Conservation (phyloP, 2,113 vertebrate genomes). For the Pardalotus punctatus region DNA sequence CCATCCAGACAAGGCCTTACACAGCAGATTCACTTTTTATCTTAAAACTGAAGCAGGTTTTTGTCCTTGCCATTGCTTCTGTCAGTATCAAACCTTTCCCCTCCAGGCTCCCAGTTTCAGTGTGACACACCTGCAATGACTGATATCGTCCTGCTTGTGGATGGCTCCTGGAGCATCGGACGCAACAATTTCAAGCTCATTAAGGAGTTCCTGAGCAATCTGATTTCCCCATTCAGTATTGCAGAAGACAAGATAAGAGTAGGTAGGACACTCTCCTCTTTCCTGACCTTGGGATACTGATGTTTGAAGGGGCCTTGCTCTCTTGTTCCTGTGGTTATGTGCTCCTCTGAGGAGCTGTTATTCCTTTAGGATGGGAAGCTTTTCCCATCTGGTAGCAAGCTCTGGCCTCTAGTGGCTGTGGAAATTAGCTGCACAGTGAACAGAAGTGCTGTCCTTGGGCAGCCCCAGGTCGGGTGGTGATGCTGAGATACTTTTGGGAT, state of each 20-base stretch:
- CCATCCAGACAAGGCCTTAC: neutral
- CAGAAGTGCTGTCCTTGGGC: fast-evolving
- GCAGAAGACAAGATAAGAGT: constrained; percentile 82
- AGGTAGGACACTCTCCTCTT: constrained; percentile 70
- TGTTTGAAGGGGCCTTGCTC: neutral
- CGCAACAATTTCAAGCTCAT: constrained; percentile 89
- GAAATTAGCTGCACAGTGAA: neutral
- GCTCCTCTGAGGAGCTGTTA: neutral
- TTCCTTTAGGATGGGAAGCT: neutral
- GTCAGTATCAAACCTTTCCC: neutral
- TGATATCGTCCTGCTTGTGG: constrained; percentile 87
- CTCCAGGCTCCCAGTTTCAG: constrained; percentile 69
- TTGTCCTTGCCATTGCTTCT: neutral
- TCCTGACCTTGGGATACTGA: neutral
- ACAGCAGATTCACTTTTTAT: neutral
- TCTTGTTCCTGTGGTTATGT: neutral
- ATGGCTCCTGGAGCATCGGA: constrained; percentile 95
- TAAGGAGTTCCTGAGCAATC: constrained; percentile 84
- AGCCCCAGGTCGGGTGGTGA: fast-evolving
- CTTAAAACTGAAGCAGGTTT: neutral
- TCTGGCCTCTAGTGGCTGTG: constrained; percentile 34
- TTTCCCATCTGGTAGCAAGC: neutral
- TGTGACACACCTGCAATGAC: constrained; percentile 72
- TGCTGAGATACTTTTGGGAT: neutral
- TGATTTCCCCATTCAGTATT: constrained; percentile 85